phyloP scores from a whole-genome alignment of 2,888 invertebrate genomes.

The Lacanobia wlatinum region DNA sequence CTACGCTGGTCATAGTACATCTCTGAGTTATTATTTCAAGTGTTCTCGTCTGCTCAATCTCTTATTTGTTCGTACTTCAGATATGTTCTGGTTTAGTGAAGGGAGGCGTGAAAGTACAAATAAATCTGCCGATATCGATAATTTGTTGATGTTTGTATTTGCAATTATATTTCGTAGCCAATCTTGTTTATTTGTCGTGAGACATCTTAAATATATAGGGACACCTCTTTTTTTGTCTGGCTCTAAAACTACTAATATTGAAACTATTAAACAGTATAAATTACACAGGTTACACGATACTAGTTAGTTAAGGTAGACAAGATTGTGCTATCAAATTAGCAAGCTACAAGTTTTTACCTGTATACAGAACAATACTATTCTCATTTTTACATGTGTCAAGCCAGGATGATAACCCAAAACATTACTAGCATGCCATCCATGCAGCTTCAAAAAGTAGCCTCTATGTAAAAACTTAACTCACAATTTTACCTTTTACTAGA shows the following conservation, averaged over 20 bases:
- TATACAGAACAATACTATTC: too few species aligned
- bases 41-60: conserved; percentile 73
- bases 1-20: conserved; percentile 53
- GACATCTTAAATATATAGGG: not conserved
- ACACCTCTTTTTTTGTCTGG: too few species aligned
- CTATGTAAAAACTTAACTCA: too few species aligned
- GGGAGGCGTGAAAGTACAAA: conserved; percentile 15
- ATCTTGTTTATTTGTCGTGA: not conserved
- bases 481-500: too few species aligned
- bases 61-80: conserved; percentile 68
- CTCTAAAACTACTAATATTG: not conserved
- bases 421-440: too few species aligned
- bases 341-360: too few species aligned
- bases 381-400: too few species aligned
- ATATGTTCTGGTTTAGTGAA: conserved; percentile 36
- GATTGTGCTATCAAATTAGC: too few species aligned
- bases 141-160: conserved; percentile 16
- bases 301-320: too few species aligned
- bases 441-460: too few species aligned
- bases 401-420: too few species aligned
- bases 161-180: not conserved
- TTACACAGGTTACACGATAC: too few species aligned
- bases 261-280: not conserved
- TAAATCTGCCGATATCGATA: conserved; percentile 10
- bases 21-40: conserved; percentile 76